Evolutionary conservation across 2,888 invertebrate species (phyloP).

Genomic region (Lasioglossum figueresi): DNA sequence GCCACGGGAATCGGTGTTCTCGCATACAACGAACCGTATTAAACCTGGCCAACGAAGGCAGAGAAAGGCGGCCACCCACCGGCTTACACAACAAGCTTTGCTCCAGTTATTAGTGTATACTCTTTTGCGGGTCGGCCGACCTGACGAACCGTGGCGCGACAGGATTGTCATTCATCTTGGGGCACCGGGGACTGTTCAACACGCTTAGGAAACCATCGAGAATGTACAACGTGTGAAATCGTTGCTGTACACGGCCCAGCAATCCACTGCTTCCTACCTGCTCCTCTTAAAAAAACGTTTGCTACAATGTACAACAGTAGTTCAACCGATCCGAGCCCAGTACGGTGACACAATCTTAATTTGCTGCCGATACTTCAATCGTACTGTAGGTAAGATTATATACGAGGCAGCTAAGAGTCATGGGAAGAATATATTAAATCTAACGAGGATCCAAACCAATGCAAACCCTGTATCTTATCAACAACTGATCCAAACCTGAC

Average conservation of each 20-base stretch:
- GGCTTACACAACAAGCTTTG: slow-evolving; percentile 78
- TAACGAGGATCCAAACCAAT: background rate
- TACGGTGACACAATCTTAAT: background rate
- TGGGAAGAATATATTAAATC: background rate
- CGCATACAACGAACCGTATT: slow-evolving; percentile 52
- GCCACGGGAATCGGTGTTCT: slow-evolving; percentile 54
- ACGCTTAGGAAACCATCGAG: background rate
- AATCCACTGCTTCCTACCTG: background rate
- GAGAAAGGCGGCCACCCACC: slow-evolving; percentile 82
- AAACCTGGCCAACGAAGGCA: slow-evolving; percentile 56
- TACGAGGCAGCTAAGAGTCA: background rate
- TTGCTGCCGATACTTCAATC: background rate
- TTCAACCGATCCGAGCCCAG: background rate
- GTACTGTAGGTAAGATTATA: background rate
- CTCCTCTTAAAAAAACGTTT: background rate
- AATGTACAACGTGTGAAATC: slow-evolving; percentile 8
- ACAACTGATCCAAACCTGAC: background rate
- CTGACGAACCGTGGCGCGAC: slow-evolving; percentile 62
- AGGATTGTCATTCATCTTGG: slow-evolving; percentile 51
- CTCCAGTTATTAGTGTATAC: slow-evolving; percentile 78
- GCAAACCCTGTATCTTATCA: too few species aligned
- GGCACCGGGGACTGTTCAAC: background rate
- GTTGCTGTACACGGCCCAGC: background rate
- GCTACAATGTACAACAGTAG: background rate
- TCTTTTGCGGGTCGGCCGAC: slow-evolving; percentile 62